Conservation (phyloP, 92 coral and sea anemone genomes). For the Epizoanthus illoricatus region DNA sequence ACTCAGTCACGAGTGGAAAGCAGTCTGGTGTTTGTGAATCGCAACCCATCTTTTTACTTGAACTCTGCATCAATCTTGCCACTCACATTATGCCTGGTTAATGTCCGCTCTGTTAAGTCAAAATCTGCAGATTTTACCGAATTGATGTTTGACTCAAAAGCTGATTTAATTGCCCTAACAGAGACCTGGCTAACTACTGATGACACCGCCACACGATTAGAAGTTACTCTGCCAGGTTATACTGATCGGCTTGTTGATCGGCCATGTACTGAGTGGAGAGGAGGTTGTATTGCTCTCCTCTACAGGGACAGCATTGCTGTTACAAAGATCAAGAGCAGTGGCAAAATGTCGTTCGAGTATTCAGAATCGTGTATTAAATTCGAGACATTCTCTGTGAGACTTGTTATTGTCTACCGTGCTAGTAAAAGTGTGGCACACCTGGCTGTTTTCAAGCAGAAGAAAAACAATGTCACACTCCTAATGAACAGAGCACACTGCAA, state of each 20-base stretch:
- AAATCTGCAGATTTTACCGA: background rate
- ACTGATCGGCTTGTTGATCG: conserved; percentile 18
- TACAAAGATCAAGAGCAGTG: background rate
- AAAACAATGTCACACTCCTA: conserved; percentile 58
- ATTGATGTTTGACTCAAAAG: no score
- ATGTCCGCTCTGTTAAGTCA: background rate
- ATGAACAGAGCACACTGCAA: conserved; percentile 50
- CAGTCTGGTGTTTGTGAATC: background rate
- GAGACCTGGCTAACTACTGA: conserved; percentile 34
- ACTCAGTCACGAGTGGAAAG: background rate
- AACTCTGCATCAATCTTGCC: background rate
- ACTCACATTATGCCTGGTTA: no score
- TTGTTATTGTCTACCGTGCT: no score
- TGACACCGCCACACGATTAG: conserved; percentile 11
- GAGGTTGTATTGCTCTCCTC: conserved; percentile 30
- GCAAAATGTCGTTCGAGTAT: conserved; percentile 21
- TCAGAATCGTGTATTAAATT: conserved; percentile 30
- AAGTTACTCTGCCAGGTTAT: no score
- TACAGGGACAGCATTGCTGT: conserved; percentile 6
- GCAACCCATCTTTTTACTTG: background rate
- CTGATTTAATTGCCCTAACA: no score
- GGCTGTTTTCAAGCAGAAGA: conserved; percentile 51
- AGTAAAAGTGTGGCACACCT: conserved; percentile 37
- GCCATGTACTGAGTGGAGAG: conserved; percentile 15
- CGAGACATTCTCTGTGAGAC: conserved; percentile 5